A percentile compares a stretch with the other conserved stretches of the same genome.
Conservation (phyloP, 1,140 invertebrate genomes). For the Drosophila pallidifrons region DNA sequence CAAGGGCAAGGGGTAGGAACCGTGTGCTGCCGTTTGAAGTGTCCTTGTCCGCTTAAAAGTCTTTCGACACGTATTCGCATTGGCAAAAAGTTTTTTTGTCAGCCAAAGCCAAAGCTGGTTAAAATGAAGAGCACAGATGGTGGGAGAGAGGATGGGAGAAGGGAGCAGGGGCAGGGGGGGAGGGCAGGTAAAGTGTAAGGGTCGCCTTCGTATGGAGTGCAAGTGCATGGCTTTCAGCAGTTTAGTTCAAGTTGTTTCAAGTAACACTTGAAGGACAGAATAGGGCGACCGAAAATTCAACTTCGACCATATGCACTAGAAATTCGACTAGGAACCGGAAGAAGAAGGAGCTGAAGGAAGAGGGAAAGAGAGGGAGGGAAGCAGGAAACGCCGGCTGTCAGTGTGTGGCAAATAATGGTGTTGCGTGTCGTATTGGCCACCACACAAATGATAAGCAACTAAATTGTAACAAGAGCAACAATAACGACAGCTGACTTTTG, state of each 20-base stretch:
- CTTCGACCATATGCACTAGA: conserved; percentile 54
- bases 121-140: conserved; percentile 48
- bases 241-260: conserved; percentile 75
- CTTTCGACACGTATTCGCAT: conserved; percentile 67
- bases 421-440: conserved; percentile 76
- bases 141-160: not conserved
- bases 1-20: not conserved
- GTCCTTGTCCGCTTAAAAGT: conserved; percentile 76
- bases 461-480: conserved; percentile 50
- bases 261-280: conserved; percentile 69
- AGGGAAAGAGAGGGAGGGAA: not conserved
- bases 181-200: conserved; percentile 20
- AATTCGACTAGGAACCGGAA: conserved; percentile 34
- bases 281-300: conserved; percentile 35
- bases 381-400: conserved; percentile 70
- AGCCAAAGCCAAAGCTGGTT: conserved; percentile 59
- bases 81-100: conserved; percentile 68
- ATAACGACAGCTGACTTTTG: conserved; percentile 54
- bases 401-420: conserved; percentile 79
- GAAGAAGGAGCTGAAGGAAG: not conserved
- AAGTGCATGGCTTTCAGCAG: conserved; percentile 71
- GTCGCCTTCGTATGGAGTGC: conserved; percentile 35
- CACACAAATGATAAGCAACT: conserved; percentile 63
- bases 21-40: conserved; percentile 52
- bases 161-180: not conserved